Evolutionary conservation across 2,797 vertebrate genomes (phyloP), one percentile per base, ranked within the genome.

Genomic region (Coracias cyanogaster): DNA sequence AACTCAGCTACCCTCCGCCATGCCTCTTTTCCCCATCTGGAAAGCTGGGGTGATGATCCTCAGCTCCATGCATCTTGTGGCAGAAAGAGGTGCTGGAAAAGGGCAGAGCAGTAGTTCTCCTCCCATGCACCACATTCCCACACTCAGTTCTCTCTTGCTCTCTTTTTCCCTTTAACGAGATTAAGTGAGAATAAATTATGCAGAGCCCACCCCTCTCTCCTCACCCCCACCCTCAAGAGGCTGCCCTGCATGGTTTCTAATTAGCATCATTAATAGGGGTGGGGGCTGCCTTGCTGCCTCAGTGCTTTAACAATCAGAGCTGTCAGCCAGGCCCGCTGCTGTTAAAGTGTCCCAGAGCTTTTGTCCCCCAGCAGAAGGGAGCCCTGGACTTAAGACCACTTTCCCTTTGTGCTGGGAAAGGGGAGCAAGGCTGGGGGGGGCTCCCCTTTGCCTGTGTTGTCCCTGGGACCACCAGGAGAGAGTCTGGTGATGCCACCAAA

Each of bases 101-200:
- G 19, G 20, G 22, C 10, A 0, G 7, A 29, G 17, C 72, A 3
- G 39, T 0, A 13, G 10, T 7, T 14, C 80, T 14, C 45, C 58
- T 51, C 24, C 52, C 28, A 10, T 1, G 3, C n/a, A 1, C 46
- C 2, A 2, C 62, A 3, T 76, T 78, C 84, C 84, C 92, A 46
- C 62, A 29, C 51, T 60, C 10, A 0, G 20, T 7, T 2, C 28
- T 6, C 70, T 14, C 62, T 15, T n/a, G 31, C 55, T 64, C 45
- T 20, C 25, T 54, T 45, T 43, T 28, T 21, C 5, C 15, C 48
- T 9, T 65, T 91, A 88, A 91, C 58, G 61, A 92, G 94, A 90
- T 96, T 89, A 89, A 95, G 35, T 3, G 52, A 70, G 80, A 95
- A 94, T 95, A 86, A 96, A 96, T 93, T 82, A 94, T 82, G 83